A percentile compares a stretch with the other conserved stretches of the same genome.
These are phyloP conservation scores for Melieria picta DNA, from an alignment of 2,888 invertebrate genomes.

Conservation along the genomic window DNA sequence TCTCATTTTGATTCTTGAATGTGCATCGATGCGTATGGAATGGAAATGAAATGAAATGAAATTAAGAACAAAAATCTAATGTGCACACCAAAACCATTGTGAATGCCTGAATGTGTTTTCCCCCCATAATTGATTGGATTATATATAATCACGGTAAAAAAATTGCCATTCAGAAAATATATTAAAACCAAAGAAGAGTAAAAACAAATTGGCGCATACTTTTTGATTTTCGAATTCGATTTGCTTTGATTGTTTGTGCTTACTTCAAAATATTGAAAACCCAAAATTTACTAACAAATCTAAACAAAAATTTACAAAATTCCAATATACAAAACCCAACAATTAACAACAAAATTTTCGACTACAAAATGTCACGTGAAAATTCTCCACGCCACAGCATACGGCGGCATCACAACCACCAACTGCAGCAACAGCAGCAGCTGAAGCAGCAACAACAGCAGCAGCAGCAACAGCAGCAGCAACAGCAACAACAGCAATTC, in stretches of 20 bases:
- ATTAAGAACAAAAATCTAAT: too few species aligned
- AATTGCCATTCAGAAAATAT: not conserved
- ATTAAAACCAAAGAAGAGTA: not conserved
- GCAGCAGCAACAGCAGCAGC: slow-evolving; percentile 46
- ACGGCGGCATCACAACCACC: slow-evolving; percentile 47
- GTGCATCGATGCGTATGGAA: too few species aligned
- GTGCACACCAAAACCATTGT: too few species aligned
- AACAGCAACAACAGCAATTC: slow-evolving; percentile 46
- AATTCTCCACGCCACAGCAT: slow-evolving; percentile 64
- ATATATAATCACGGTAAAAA: too few species aligned
- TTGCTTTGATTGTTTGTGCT: too few species aligned
- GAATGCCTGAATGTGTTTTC: too few species aligned
- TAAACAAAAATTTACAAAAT: slow-evolving; percentile 2
- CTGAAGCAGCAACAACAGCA: slow-evolving; percentile 46
- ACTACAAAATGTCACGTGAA: slow-evolving; percentile 61
- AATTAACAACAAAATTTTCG: slow-evolving; percentile 11
- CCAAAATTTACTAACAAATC: not conserved
- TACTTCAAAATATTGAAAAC: not conserved
- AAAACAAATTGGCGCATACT: not conserved
- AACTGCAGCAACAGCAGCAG: slow-evolving; percentile 33
- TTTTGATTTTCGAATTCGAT: too few species aligned
- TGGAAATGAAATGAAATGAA: too few species aligned
- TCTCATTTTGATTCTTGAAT: too few species aligned
- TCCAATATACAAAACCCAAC: slow-evolving; percentile 3
- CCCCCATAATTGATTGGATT: too few species aligned